These are phyloP conservation scores for Zaprionus obscuricornis DNA, from an alignment of 2,888 invertebrate species.

Conservation along the genomic window DNA sequence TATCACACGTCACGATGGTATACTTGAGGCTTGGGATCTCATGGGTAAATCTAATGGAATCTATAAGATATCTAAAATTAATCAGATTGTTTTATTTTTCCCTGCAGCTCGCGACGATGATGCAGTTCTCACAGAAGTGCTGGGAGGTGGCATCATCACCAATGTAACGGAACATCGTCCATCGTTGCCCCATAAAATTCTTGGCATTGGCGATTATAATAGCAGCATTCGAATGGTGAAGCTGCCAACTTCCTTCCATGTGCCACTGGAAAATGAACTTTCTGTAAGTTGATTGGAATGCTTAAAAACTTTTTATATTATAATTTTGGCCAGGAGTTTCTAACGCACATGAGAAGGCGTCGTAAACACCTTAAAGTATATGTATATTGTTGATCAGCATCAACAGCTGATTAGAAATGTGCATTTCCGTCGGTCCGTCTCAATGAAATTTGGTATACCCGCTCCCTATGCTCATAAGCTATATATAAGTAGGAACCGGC, in stretches of 20 bases:
- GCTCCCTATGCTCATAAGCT: no score
- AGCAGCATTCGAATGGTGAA: slow-evolving; percentile 88
- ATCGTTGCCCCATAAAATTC: slow-evolving; percentile 85
- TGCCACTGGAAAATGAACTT: slow-evolving; percentile 83
- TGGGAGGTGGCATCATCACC: slow-evolving; percentile 88
- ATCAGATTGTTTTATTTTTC: neutral
- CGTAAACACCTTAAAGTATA: no score
- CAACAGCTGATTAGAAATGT: no score
- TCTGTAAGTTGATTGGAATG: slow-evolving; percentile 67
- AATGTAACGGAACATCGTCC: slow-evolving; percentile 86
- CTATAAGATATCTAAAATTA: neutral
- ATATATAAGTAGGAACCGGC: no score
- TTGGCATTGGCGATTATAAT: slow-evolving; percentile 88
- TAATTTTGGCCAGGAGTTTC: no score
- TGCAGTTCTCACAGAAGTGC: slow-evolving; percentile 87
- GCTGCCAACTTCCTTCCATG: slow-evolving; percentile 85
- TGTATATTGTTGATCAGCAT: no score
- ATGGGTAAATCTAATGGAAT: slow-evolving; percentile 79
- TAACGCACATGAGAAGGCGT: no score
- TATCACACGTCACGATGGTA: slow-evolving; percentile 89
- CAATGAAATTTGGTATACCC: no score
- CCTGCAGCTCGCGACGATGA: slow-evolving; percentile 80
- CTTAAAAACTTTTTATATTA: no score
- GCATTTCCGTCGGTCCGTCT: no score
- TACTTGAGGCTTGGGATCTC: slow-evolving; percentile 92